phyloP scores from a whole-genome alignment of 2,797 vertebrate species.

The Channallabes apus region DNA sequence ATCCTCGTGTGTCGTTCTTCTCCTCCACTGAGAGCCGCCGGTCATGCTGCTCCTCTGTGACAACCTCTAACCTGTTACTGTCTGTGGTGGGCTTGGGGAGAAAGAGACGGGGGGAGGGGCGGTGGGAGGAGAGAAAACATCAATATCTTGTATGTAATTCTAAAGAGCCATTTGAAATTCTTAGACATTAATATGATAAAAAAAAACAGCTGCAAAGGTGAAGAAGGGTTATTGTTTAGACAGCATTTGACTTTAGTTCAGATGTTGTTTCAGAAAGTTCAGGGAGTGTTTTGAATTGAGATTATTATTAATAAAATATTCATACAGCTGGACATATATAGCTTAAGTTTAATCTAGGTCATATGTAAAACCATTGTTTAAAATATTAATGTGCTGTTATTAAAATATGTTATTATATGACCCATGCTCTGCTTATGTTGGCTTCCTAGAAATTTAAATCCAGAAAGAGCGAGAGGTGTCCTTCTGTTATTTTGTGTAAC shows the following conservation, averaged over 20 bases:
- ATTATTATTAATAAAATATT: neutral
- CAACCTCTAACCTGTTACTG: slow-evolving; percentile 46
- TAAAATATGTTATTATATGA: neutral
- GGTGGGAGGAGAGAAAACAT: neutral
- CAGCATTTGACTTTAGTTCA: neutral
- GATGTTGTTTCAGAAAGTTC: neutral
- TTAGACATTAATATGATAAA: neutral
- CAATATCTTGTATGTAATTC: neutral
- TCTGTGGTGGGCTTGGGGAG: slow-evolving; percentile 10
- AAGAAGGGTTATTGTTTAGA: neutral
- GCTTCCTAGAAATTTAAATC: neutral
- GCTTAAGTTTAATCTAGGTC: neutral
- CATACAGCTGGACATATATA: neutral
- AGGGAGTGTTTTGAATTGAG: neutral
- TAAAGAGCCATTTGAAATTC: neutral
- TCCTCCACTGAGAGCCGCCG: slow-evolving; percentile 37
- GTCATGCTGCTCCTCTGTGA: slow-evolving; percentile 24
- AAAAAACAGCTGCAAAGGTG: neutral
- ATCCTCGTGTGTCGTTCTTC: slow-evolving; percentile 38
- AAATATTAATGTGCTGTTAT: neutral
- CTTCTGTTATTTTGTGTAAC: neutral
- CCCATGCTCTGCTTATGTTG: neutral
- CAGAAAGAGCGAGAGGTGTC: neutral
- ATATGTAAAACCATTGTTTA: neutral
- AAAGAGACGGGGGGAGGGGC: neutral